Evolutionary conservation across 2,797 vertebrate genomes (phyloP).

Genomic region (Rhabdomys pumilio): DNA sequence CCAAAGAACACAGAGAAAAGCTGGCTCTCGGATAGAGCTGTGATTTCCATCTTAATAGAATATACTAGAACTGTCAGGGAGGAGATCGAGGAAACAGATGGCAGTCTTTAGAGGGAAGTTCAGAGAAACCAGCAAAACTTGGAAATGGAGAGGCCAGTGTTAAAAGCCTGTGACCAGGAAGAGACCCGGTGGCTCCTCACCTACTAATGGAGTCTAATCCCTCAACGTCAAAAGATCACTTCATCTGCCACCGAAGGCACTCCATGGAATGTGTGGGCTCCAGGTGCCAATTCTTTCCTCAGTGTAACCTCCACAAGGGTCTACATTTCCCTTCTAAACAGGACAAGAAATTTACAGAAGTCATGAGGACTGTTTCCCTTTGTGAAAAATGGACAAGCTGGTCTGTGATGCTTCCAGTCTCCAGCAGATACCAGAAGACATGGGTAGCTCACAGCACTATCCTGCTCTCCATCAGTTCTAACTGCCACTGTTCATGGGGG

Average conservation of each 20-base stretch:
- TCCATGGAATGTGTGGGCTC: neutral
- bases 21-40: slow-evolving; percentile 46
- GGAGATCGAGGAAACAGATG: neutral
- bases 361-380: neutral
- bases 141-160: neutral
- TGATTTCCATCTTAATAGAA: neutral
- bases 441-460: neutral
- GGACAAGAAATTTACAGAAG: neutral
- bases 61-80: neutral
- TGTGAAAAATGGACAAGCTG: neutral
- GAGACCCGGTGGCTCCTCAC: neutral
- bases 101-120: neutral
- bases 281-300: slow-evolving; percentile 21
- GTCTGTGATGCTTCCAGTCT: neutral
- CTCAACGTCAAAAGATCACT: neutral
- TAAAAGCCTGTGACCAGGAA: neutral
- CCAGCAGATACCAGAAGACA: neutral
- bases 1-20: slow-evolving; percentile 58
- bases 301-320: neutral
- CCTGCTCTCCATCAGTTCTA: neutral
- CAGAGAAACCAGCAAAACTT: neutral
- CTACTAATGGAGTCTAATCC: neutral
- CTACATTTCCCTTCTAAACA: neutral
- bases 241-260: neutral
- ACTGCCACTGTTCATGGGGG: neutral